Conservation (phyloP, 2,888 invertebrate species). For the Xestia sexstrigata region DNA sequence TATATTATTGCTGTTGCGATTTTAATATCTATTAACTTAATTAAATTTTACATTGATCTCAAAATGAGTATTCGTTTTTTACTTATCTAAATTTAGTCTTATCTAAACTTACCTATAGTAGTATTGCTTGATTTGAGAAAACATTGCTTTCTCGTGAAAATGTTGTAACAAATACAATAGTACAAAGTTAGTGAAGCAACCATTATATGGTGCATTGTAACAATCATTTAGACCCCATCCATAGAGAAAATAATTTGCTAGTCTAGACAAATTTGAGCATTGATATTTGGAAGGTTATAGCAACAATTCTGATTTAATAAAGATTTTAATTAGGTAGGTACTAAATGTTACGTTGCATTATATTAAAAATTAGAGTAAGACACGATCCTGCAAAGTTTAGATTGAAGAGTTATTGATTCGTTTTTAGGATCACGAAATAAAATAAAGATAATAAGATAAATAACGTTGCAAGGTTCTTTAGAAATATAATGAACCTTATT, state of each 20-base stretch:
- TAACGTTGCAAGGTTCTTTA: not conserved
- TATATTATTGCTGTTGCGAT: constrained; percentile 90
- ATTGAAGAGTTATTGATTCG: constrained; percentile 5
- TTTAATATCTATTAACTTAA: constrained; percentile 73
- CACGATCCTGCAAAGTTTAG: constrained; percentile 33
- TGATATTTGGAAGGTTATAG: constrained; percentile 56
- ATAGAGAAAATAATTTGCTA: constrained; percentile 66
- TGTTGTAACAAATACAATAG: constrained; percentile 82
- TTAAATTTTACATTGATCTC: constrained; percentile 88
- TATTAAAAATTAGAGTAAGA: constrained; percentile 41
- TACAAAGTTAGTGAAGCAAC: constrained; percentile 81
- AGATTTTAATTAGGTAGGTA: not conserved
- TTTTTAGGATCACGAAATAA: not conserved
- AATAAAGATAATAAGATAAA: not conserved
- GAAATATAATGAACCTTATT: not conserved
- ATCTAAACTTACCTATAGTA: constrained; percentile 85
- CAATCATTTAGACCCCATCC: constrained; percentile 75
- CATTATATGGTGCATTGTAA: constrained; percentile 86
- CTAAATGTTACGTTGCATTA: not conserved
- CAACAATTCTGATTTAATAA: constrained; percentile 60
- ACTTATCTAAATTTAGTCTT: constrained; percentile 84
- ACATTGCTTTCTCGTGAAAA: constrained; percentile 84
- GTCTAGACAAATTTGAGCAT: constrained; percentile 66
- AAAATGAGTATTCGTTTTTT: constrained; percentile 88
- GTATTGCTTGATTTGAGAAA: constrained; percentile 90